phyloP scores from a whole-genome alignment of 2,797 vertebrate genomes.

The Smutsia gigantea region DNA sequence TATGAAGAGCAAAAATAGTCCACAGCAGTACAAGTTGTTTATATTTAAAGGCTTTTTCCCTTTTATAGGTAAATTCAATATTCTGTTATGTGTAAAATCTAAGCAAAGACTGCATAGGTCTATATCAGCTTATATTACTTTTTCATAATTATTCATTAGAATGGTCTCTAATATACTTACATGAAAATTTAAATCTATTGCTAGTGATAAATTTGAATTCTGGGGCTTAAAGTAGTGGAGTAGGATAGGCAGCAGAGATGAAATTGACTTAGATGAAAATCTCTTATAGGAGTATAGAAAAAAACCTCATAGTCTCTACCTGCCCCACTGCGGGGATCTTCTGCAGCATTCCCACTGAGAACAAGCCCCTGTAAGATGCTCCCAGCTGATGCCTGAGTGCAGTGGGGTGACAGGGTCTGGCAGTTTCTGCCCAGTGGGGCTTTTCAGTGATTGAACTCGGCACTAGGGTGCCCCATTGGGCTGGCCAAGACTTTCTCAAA shows the following conservation, averaged over 20 bases:
- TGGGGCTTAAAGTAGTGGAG: neutral
- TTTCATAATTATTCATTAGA: neutral
- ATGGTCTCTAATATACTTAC: neutral
- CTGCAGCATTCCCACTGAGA: neutral
- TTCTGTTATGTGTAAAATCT: neutral
- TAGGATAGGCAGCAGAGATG: neutral
- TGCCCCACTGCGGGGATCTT: neutral
- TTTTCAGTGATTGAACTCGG: neutral
- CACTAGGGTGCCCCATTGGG: neutral
- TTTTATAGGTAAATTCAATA: neutral
- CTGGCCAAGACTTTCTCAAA: neutral
- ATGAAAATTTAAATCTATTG: neutral
- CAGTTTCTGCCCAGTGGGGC: neutral
- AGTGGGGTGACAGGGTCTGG: neutral
- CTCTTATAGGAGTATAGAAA: neutral
- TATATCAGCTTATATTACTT: neutral
- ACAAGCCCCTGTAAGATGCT: neutral
- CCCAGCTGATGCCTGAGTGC: neutral
- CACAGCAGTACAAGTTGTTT: neutral
- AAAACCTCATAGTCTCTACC: neutral
- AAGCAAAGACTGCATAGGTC: neutral
- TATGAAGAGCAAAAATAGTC: slow-evolving; percentile 13
- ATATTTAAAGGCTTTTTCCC: neutral
- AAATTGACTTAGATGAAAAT: neutral
- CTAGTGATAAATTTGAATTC: neutral